Conservation (phyloP, 2,113 vertebrate species). For the Dolichotis patagonum region DNA sequence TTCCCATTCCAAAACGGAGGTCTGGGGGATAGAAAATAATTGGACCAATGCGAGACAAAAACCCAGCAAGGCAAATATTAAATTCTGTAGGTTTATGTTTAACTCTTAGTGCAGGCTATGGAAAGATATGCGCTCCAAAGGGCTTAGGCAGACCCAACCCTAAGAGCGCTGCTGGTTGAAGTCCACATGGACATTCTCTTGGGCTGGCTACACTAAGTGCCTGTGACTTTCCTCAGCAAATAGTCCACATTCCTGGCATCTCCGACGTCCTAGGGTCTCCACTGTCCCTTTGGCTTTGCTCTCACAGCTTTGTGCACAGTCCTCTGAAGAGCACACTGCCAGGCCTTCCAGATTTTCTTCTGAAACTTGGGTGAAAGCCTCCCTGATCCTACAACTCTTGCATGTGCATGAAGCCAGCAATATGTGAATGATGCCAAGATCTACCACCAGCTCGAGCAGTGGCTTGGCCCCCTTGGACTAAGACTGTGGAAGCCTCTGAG, state of each 20-base stretch:
- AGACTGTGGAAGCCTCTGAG: background rate
- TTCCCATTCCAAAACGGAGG: background rate
- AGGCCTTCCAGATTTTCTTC: background rate
- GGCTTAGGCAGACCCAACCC: background rate
- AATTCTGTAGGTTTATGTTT: background rate
- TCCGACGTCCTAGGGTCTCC: background rate
- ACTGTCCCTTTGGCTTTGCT: background rate
- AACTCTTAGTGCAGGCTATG: background rate
- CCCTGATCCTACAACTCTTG: background rate
- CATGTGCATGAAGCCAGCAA: background rate
- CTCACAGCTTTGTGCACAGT: background rate
- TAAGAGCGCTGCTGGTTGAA: background rate
- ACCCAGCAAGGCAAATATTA: background rate
- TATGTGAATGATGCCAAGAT: background rate
- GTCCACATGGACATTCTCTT: background rate
- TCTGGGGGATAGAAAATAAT: background rate
- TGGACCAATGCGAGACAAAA: background rate
- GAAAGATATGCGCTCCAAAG: background rate
- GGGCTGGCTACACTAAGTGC: background rate
- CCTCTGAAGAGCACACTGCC: background rate
- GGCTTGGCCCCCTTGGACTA: background rate
- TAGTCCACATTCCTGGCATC: background rate
- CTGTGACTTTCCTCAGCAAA: background rate
- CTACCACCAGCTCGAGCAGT: background rate
- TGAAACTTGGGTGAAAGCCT: background rate